A percentile compares a stretch with the other conserved stretches of the same genome.
phyloP scores from a whole-genome alignment of 2,797 vertebrate genomes.

The Argyrosomus regius region DNA sequence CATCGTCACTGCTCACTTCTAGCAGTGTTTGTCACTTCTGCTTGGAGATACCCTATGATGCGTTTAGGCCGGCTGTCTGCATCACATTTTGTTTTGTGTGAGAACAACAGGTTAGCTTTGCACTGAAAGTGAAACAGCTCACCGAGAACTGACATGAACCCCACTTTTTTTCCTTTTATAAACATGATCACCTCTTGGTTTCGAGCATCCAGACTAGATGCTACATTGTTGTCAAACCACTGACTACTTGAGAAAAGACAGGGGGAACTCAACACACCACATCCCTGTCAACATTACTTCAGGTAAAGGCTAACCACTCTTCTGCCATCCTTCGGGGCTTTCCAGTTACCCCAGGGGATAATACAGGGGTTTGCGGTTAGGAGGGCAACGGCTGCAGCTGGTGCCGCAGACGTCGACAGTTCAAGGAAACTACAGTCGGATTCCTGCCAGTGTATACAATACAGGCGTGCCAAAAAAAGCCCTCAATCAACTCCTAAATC shows the following conservation, averaged over 20 bases:
- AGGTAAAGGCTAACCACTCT: constrained; percentile 68
- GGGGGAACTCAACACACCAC: constrained; percentile 70
- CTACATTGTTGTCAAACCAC: constrained; percentile 40
- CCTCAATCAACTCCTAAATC: constrained; percentile 38
- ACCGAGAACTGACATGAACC: constrained; percentile 7
- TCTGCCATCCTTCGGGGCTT: constrained; percentile 70
- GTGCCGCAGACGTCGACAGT: constrained; percentile 35
- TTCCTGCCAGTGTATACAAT: constrained; percentile 62
- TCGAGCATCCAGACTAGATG: constrained; percentile 15
- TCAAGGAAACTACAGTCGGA: constrained; percentile 63
- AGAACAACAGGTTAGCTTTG: constrained; percentile 7
- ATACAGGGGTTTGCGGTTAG: constrained; percentile 48
- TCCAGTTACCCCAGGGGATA: constrained; percentile 69
- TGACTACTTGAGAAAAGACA: constrained; percentile 55
- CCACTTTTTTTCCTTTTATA: not conserved
- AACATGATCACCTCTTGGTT: constrained; percentile 17
- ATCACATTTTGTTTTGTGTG: constrained; percentile 9
- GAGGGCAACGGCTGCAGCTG: constrained; percentile 48
- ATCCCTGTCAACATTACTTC: constrained; percentile 64
- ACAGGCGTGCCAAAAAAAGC: constrained; percentile 24
- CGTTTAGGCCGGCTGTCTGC: not conserved
- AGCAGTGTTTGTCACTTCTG: constrained; percentile 30
- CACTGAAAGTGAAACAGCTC: constrained; percentile 28
- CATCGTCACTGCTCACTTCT: constrained; percentile 1
- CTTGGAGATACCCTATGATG: constrained; percentile 7